A percentile compares a stretch with the other conserved stretches of the same genome.
These are phyloP conservation scores for Paracyclopina nana DNA, from an alignment of 1,140 invertebrate genomes.

Conservation along the genomic window DNA sequence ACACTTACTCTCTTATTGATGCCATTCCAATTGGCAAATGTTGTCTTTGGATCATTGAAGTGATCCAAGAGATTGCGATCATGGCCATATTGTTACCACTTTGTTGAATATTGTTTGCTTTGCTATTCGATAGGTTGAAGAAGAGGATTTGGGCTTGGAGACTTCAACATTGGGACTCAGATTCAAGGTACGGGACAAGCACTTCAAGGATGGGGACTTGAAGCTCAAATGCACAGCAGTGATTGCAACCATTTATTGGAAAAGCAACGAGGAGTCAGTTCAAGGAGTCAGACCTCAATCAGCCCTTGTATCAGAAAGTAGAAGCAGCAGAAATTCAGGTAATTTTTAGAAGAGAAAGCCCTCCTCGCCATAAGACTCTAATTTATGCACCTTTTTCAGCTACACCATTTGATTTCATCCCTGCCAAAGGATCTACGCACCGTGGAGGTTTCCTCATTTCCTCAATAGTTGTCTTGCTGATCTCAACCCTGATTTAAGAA, in stretches of 20 bases:
- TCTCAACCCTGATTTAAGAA: too few species aligned
- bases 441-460: too few species aligned
- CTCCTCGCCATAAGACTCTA: too few species aligned
- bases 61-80: too few species aligned
- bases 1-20: too few species aligned
- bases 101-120: constrained; percentile 6
- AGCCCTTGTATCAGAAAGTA: constrained; percentile 39
- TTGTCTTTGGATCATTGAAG: too few species aligned
- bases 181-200: constrained; percentile 48
- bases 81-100: constrained; percentile 15
- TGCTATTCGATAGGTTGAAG: constrained; percentile 19
- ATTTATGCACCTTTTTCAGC: too few species aligned
- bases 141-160: constrained; percentile 41
- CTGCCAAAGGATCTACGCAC: too few species aligned
- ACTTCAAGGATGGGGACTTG: constrained; percentile 54
- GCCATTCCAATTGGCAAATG: too few species aligned
- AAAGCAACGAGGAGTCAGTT: constrained; percentile 59
- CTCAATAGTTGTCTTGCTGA: too few species aligned
- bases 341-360: too few species aligned
- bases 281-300: constrained; percentile 42
- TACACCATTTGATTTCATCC: too few species aligned
- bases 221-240: constrained; percentile 70
- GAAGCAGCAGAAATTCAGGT: constrained; percentile 14
- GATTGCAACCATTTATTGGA: constrained; percentile 56
- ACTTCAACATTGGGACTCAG: constrained; percentile 42